These are phyloP conservation scores for Tetramorium parvispinum DNA, from an alignment of 1,140 invertebrate genomes.

Conservation along the genomic window DNA sequence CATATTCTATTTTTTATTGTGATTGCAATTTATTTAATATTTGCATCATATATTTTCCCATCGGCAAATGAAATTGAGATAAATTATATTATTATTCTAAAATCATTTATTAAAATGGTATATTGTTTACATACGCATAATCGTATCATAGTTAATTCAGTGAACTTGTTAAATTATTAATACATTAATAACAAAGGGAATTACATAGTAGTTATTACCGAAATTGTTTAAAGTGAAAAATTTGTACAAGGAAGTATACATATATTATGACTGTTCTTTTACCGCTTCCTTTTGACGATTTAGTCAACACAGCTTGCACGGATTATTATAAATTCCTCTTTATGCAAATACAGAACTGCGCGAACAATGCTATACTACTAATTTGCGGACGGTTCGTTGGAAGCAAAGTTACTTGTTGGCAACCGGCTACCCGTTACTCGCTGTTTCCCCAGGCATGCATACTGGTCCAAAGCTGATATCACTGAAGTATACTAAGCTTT, in stretches of 20 bases:
- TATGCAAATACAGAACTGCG: slow-evolving; percentile 47
- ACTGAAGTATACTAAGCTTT: slow-evolving; percentile 28
- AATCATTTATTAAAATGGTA: not conserved
- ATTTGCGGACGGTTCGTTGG: slow-evolving; percentile 49
- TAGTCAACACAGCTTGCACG: not conserved
- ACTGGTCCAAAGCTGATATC: slow-evolving; percentile 33
- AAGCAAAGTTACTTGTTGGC: slow-evolving; percentile 56
- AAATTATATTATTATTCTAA: slow-evolving; percentile 6
- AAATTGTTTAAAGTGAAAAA: slow-evolving; percentile 2
- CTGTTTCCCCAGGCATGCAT: slow-evolving; percentile 38
- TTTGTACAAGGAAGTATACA: not conserved
- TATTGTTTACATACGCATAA: not conserved
- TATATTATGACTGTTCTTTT: not conserved
- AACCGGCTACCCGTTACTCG: slow-evolving; percentile 45
- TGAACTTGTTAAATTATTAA: not conserved
- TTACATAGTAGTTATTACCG: not conserved
- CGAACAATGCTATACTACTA: slow-evolving; percentile 60
- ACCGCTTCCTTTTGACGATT: slow-evolving; percentile 15
- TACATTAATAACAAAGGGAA: not conserved
- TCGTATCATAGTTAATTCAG: not conserved
- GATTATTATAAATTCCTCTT: slow-evolving; percentile 60
- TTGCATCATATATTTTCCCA: not conserved
- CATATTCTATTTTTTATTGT: not conserved
- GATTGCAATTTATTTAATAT: not conserved
- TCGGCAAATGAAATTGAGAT: not conserved